These are phyloP conservation scores for Leiothrix lutea DNA, from an alignment of 2,113 vertebrate genomes.

Conservation along the genomic window DNA sequence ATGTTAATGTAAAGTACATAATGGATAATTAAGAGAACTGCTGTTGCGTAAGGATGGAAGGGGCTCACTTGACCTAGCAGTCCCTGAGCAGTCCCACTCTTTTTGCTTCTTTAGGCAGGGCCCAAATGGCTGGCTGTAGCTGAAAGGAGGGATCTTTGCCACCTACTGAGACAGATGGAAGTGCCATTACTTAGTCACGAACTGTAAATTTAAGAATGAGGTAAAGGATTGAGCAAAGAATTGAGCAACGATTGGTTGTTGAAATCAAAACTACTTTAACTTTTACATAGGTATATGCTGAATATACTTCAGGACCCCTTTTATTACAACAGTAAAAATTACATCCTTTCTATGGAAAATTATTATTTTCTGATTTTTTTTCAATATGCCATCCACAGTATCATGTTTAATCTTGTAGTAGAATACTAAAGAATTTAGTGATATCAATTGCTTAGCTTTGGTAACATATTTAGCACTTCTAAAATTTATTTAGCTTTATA, in stretches of 20 bases:
- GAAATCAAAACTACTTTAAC: not conserved
- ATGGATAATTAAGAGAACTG: not conserved
- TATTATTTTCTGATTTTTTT: not conserved
- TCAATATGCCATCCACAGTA: not conserved
- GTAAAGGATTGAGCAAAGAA: not conserved
- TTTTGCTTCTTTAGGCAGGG: not conserved
- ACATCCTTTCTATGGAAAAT: not conserved
- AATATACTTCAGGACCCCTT: not conserved
- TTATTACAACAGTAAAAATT: not conserved
- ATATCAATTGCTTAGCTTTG: not conserved
- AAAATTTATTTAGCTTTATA: not conserved
- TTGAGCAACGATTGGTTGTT: not conserved
- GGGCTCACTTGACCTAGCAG: too few species aligned
- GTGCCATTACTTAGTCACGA: not conserved
- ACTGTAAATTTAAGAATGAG: not conserved
- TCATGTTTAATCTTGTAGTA: not conserved
- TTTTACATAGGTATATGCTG: not conserved
- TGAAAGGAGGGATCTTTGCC: not conserved
- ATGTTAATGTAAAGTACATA: not conserved
- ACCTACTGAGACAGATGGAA: not conserved
- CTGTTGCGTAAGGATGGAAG: not conserved
- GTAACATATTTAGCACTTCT: not conserved
- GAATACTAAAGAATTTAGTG: not conserved
- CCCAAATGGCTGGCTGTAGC: not conserved
- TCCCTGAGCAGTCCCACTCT: not conserved